Percentiles rank a stretch among this genome's conserved stretches.
These are phyloP conservation scores for Suillia variegata DNA, from an alignment of 2,888 invertebrate species.

Conservation along the genomic window DNA sequence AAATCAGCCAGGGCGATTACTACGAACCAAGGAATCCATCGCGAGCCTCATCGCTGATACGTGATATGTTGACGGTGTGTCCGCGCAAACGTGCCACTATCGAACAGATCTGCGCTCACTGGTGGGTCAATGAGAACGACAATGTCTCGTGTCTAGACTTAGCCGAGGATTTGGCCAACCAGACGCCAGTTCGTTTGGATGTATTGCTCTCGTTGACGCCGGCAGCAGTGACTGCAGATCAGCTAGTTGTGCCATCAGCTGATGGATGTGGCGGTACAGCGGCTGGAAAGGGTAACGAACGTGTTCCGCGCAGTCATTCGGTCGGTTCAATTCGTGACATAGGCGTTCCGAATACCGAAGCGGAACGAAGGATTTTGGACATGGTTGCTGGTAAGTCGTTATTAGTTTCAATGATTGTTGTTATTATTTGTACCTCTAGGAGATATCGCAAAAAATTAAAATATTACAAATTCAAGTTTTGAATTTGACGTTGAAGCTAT, in stretches of 20 bases:
- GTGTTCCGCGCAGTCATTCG: constrained; percentile 70
- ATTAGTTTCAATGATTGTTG: too few species aligned
- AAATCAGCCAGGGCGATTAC: constrained; percentile 97
- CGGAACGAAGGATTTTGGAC: constrained; percentile 75
- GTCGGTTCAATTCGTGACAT: constrained; percentile 78
- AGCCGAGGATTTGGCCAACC: constrained; percentile 86
- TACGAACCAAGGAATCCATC: constrained; percentile 95
- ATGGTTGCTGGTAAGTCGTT: constrained; percentile 68
- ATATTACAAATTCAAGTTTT: too few species aligned
- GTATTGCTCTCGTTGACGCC: constrained; percentile 83
- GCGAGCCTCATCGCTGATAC: constrained; percentile 90
- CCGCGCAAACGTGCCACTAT: constrained; percentile 89
- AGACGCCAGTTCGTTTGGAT: constrained; percentile 88
- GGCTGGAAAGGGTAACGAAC: constrained; percentile 63
- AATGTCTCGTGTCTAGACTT: constrained; percentile 81
- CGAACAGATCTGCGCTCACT: constrained; percentile 91
- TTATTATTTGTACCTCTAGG: background rate
- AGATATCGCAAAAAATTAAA: too few species aligned
- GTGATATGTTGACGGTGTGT: constrained; percentile 92
- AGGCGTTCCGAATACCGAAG: constrained; percentile 68
- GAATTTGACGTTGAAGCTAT: too few species aligned
- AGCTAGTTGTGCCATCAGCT: constrained; percentile 71
- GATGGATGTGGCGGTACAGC: constrained; percentile 38
- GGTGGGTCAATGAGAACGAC: constrained; percentile 94
- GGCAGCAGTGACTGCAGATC: constrained; percentile 76